Evolutionary conservation across 2,797 vertebrate genomes (phyloP).

Genomic region (Alfaro cultratus): DNA sequence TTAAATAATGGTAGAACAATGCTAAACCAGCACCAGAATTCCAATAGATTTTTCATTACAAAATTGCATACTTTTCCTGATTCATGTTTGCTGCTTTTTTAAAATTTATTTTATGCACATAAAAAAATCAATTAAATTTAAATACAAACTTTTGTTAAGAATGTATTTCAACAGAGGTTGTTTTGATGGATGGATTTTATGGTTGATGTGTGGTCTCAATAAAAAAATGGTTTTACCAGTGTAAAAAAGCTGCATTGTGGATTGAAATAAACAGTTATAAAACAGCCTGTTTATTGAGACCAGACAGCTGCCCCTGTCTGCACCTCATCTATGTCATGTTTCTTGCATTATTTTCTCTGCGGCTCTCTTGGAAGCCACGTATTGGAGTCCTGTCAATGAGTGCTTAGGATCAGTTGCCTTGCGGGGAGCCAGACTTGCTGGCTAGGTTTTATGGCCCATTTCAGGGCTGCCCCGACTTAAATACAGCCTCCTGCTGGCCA

Average conservation of each 20-base stretch:
- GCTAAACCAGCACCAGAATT: background rate
- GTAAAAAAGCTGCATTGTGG: constrained; percentile 23
- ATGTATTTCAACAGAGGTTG: background rate
- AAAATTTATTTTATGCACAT: background rate
- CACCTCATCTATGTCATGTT: constrained; percentile 53
- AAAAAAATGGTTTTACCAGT: background rate
- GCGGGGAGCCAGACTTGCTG: constrained; percentile 77
- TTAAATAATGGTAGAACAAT: constrained; percentile 19
- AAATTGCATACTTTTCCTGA: background rate
- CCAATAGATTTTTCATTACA: background rate
- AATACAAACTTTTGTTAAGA: background rate
- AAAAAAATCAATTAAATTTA: background rate
- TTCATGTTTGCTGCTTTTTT: background rate
- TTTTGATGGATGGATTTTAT: background rate
- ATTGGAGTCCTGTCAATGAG: constrained; percentile 76
- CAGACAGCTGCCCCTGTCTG: constrained; percentile 56
- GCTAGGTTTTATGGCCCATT: constrained; percentile 77
- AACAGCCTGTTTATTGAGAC: constrained; percentile 43
- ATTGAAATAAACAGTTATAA: constrained; percentile 51
- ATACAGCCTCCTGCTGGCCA: constrained; percentile 77
- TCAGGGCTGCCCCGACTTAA: constrained; percentile 75
- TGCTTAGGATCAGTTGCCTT: constrained; percentile 72
- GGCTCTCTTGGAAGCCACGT: constrained; percentile 60
- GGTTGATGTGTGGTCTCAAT: constrained; percentile 19
- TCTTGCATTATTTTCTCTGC: constrained; percentile 50